Base-by-base conservation (phyloP, 2,797 vertebrate genomes). In the Cercopithecus petaurista region DNA sequence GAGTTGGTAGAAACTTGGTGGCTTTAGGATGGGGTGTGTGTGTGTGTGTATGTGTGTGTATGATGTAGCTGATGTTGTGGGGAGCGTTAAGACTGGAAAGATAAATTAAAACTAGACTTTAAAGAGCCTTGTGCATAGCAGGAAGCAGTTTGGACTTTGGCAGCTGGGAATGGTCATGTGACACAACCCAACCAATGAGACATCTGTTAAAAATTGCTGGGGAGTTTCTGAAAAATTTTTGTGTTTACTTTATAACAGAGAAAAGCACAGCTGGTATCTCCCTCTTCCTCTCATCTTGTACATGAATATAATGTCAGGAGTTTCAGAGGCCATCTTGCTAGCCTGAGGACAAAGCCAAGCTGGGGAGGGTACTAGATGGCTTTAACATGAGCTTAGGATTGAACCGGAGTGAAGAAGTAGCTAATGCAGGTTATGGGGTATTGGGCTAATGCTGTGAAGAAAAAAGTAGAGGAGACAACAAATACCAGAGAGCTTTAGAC, bases 21-120 rank as follows among this genome's bases (percentile, higher is more conserved):
- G 55, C 46, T 75, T 2, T 19, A 26, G 41, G 17, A 8, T 41
- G 3, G 4, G 21, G 21, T 8, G 52, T 55, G 21, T 55, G 52
- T 4, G 2, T 14, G 2, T 14, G 14, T 36, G 4, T 24, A 1
- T 7, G 26, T 17, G 2, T 24, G 19, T 19, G 24, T 46, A 13
- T 41, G 28, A 19, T 67, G 19, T 26, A 57, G 19, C 33, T 72
- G 17, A 24, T 94, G 21, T 39, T 11, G 26, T 17, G 5, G n/a
- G 1, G n/a, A 72, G 30, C 9, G 12, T 50, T 90, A 43, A 81
- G 24, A 33, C 28, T 33, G 72, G 28, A 92, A 67, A 83, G 39
- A 15, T 30, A 67, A 61, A 24, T 70, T 82, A 43, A 77, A 89
- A 79, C 26, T 46, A 55, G 73, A 57, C 61, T 95, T 88, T 85